Percentiles rank a stretch among this genome's conserved stretches.
Evolutionary conservation across 2,797 vertebrate genomes (phyloP).

Genomic region (Sarcophilus harrisii): DNA sequence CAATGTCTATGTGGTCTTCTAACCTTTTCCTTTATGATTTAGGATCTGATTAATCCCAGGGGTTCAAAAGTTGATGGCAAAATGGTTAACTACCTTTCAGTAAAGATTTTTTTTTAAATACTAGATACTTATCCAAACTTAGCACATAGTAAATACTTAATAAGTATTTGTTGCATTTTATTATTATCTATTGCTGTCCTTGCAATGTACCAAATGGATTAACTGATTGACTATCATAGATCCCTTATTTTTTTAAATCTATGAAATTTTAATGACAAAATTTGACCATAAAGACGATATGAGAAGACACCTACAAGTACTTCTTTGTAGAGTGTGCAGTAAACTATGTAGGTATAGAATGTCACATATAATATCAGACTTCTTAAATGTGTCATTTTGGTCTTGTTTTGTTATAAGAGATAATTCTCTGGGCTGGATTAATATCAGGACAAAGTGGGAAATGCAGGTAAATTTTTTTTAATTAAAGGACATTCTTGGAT

Average conservation of each 20-base stretch:
- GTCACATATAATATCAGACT: not conserved
- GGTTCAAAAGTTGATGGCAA: not conserved
- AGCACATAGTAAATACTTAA: not conserved
- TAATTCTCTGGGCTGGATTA: not conserved
- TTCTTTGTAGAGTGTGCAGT: not conserved
- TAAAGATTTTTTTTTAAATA: not conserved
- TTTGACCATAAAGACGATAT: not conserved
- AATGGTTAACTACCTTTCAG: not conserved
- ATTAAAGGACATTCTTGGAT: not conserved
- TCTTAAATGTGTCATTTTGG: not conserved
- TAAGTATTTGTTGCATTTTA: not conserved
- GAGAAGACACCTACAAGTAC: not conserved
- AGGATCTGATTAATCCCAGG: not conserved
- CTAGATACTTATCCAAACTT: not conserved
- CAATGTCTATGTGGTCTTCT: not conserved
- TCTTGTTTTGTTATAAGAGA: not conserved
- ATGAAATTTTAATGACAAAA: not conserved
- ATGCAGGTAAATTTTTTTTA: not conserved
- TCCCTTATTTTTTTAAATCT: not conserved
- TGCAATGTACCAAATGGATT: not conserved
- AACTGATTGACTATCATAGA: not conserved
- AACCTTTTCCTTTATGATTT: not conserved
- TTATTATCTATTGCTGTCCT: not conserved
- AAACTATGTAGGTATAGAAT: not conserved
- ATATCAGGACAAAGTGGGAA: not conserved